These are phyloP conservation scores for Potamarius usumacintae DNA, from an alignment of 2,113 vertebrate species.

Conservation along the genomic window DNA sequence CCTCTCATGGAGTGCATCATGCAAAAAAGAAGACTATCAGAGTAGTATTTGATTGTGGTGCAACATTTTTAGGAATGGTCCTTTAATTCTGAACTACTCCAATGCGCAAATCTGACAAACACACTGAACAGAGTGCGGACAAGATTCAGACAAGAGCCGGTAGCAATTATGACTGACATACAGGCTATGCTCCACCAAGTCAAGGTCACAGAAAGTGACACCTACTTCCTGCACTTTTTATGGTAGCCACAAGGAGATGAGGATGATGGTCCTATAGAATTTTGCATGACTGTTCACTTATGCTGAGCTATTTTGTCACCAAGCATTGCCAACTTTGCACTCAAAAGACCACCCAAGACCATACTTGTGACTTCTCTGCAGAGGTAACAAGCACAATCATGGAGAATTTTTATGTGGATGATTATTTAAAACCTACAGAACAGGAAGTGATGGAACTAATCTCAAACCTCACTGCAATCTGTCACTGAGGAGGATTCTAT, in stretches of 20 bases:
- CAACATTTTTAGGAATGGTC: no score
- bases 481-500: constrained; percentile 9
- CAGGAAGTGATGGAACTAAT: not conserved
- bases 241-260: not conserved
- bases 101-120: not conserved
- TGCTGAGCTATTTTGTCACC: not conserved
- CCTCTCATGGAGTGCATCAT: no score
- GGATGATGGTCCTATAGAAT: not conserved
- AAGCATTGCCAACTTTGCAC: not conserved
- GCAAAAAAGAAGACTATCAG: no score
- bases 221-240: not conserved
- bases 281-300: not conserved
- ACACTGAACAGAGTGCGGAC: not conserved
- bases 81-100: not conserved
- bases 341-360: not conserved
- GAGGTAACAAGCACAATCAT: not conserved
- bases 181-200: constrained; percentile 2
- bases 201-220: not conserved
- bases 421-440: constrained; percentile 1
- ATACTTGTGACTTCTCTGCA: not conserved
- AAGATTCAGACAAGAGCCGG: not conserved
- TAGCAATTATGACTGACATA: not conserved
- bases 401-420: constrained; percentile 34
- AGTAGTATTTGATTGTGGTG: no score
- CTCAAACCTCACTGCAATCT: not conserved